Evolutionary conservation across 2,888 invertebrate genomes (phyloP).

Genomic region (Stramonita haemastoma): DNA sequence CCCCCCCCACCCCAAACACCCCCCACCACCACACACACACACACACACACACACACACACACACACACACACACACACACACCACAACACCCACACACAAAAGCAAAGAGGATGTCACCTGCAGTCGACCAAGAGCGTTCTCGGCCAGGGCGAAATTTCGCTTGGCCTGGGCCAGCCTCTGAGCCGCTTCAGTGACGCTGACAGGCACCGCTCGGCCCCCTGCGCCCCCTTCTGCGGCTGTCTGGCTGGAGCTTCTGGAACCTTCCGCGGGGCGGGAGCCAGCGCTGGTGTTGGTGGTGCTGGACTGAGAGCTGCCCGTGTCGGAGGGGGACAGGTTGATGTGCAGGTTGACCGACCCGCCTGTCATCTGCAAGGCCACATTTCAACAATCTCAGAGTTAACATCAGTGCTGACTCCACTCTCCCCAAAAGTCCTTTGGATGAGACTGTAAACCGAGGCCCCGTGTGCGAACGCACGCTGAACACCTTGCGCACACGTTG

Average conservation of each 20-base stretch:
- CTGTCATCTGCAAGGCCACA: conserved; percentile 74
- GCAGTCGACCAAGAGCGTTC: conserved; percentile 78
- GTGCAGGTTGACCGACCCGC: conserved; percentile 77
- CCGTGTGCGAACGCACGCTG: no score
- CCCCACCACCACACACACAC: no score
- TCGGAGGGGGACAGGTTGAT: conserved; percentile 74
- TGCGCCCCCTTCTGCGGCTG: neutral
- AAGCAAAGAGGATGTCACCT: conserved; percentile 64
- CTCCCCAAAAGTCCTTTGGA: no score
- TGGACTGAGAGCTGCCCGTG: conserved; percentile 36
- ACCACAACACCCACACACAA: neutral
- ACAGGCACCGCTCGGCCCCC: conserved; percentile 30
- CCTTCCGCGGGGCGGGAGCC: neutral
- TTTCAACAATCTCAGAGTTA: no score
- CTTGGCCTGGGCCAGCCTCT: conserved; percentile 74
- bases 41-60: no score
- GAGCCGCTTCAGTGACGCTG: conserved; percentile 70
- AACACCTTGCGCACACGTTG: no score
- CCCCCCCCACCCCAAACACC: no score
- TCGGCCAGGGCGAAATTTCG: conserved; percentile 80
- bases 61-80: no score
- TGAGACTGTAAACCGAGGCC: no score
- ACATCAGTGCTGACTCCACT: no score
- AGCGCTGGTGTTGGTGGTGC: conserved; percentile 27
- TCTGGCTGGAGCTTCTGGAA: neutral